phyloP scores from a whole-genome alignment of 2,797 vertebrate genomes.

The Pteronotus mesoamericanus region DNA sequence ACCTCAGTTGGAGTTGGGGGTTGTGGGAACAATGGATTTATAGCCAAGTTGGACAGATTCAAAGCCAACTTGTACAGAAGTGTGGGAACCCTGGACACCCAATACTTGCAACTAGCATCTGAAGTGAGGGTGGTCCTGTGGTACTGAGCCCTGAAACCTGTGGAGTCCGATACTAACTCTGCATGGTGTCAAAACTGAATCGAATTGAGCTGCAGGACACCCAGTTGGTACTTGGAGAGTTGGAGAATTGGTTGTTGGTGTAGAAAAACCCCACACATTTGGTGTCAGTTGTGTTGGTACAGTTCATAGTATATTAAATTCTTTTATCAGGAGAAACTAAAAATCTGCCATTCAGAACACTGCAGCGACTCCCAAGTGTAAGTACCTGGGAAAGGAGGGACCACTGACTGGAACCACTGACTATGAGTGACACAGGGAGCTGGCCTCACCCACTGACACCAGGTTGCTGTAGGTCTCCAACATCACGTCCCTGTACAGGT shows the following conservation, averaged over 20 bases:
- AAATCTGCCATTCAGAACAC: neutral
- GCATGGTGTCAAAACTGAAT: neutral
- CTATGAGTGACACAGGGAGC: neutral
- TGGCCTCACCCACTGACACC: slow-evolving; percentile 30
- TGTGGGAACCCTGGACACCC: neutral
- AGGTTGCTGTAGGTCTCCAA: slow-evolving; percentile 56
- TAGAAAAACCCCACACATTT: neutral
- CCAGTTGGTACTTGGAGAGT: neutral
- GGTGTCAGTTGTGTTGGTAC: neutral
- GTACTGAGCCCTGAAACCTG: neutral
- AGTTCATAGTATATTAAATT: neutral
- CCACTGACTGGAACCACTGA: neutral
- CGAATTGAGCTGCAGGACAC: neutral
- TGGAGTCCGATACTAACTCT: neutral
- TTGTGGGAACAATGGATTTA: neutral
- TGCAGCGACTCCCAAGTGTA: neutral
- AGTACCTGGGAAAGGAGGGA: neutral
- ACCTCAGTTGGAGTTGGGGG: neutral
- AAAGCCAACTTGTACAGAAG: neutral
- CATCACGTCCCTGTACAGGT: slow-evolving; percentile 50
- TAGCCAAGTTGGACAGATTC: neutral
- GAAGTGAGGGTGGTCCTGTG: neutral
- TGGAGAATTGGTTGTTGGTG: neutral
- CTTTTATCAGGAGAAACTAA: neutral
- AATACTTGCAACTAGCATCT: neutral